phyloP scores from a whole-genome alignment of 1,140 invertebrate genomes.

The Drosophila repletoides region DNA sequence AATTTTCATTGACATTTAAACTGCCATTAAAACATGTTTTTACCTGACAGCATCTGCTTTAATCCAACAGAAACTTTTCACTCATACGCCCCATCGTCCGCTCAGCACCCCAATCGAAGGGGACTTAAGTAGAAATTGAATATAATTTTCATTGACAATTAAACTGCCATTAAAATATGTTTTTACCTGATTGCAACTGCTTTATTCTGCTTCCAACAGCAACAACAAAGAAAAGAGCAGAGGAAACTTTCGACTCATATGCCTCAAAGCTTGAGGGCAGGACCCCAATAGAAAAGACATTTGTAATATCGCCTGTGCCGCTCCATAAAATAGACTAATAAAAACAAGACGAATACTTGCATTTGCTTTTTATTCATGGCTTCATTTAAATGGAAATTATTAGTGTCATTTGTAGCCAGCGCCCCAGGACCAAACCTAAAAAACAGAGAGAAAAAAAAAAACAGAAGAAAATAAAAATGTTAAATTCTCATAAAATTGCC shows the following conservation, averaged over 20 bases:
- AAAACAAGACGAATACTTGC: conserved; percentile 45
- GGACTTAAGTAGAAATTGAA: too few species aligned
- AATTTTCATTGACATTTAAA: too few species aligned
- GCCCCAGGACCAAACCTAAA: conserved; percentile 1
- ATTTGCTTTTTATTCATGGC: conserved; percentile 69
- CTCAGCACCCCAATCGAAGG: too few species aligned
- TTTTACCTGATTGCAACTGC: too few species aligned
- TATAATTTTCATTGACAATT: too few species aligned
- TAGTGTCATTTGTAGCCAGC: conserved; percentile 72
- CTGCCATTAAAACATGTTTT: too few species aligned
- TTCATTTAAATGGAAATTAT: conserved; percentile 78
- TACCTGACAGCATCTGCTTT: too few species aligned
- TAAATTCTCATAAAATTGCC: conserved; percentile 74
- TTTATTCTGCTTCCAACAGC: too few species aligned
- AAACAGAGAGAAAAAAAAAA: conserved; percentile 10
- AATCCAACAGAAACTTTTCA: too few species aligned
- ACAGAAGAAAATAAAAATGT: conserved; percentile 34
- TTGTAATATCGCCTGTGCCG: not conserved
- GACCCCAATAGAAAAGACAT: conserved; percentile 35
- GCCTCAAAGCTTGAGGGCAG: not conserved
- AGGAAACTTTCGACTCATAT: conserved; percentile 1
- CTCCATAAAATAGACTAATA: conserved; percentile 19
- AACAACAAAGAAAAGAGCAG: too few species aligned
- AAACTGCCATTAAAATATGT: too few species aligned
- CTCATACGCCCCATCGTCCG: too few species aligned